These are phyloP conservation scores for Lates japonicus DNA, from an alignment of 2,797 vertebrate species.

Conservation along the genomic window DNA sequence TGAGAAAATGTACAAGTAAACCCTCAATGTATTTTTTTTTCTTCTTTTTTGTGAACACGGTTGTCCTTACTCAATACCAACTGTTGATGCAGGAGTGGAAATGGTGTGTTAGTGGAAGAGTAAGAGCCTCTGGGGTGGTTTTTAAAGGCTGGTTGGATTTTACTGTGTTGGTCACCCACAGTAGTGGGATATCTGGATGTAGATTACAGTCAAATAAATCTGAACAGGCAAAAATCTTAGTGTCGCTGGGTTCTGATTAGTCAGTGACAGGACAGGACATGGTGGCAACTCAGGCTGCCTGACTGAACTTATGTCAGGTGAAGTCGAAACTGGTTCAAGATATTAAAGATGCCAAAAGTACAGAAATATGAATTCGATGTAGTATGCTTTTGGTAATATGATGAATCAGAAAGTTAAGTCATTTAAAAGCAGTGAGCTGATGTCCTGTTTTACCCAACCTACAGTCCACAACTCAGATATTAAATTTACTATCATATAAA, in stretches of 20 bases:
- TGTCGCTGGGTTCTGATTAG: slow-evolving; percentile 22
- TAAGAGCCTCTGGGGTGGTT: slow-evolving; percentile 27
- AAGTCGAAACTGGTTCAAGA: not conserved
- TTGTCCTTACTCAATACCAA: slow-evolving; percentile 61
- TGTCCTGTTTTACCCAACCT: not conserved
- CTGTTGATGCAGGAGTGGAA: slow-evolving; percentile 46
- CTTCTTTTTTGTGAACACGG: slow-evolving; percentile 58
- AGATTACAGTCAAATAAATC: slow-evolving; percentile 52
- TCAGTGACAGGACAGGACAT: not conserved
- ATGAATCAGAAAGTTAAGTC: too few species aligned
- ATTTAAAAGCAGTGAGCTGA: too few species aligned
- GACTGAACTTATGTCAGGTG: not conserved
- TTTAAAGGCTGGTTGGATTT: slow-evolving; percentile 48
- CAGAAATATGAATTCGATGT: too few species aligned
- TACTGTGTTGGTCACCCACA: slow-evolving; percentile 38
- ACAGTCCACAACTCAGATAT: not conserved
- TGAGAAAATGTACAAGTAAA: slow-evolving; percentile 72
- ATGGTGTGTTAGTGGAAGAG: slow-evolving; percentile 33
- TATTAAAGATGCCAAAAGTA: not conserved
- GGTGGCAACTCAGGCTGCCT: not conserved
- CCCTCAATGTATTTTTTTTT: slow-evolving; percentile 59
- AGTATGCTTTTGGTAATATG: too few species aligned
- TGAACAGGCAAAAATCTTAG: not conserved
- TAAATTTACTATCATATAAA: not conserved
- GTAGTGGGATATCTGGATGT: slow-evolving; percentile 25